These are phyloP conservation scores for Patella vulgata DNA, from an alignment of 1,140 invertebrate species.

Conservation along the genomic window DNA sequence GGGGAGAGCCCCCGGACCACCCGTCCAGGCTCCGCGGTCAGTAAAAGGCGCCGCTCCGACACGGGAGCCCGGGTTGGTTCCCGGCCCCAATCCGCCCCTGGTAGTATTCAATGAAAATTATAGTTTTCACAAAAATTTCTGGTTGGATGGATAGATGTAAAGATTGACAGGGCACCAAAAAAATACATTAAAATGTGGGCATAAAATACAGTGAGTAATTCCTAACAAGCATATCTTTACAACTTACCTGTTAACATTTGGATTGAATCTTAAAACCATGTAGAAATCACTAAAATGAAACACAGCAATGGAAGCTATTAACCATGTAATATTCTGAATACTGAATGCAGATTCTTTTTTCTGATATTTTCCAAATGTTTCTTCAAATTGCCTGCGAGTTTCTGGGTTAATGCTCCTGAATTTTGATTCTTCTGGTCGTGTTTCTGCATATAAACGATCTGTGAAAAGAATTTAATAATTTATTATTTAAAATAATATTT, in stretches of 20 bases:
- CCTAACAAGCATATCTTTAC: too few species aligned
- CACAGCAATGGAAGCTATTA: conserved; percentile 47
- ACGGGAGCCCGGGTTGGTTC: too few species aligned
- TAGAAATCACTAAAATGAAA: conserved; percentile 59
- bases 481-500: conserved; percentile 1
- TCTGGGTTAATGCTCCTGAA: conserved; percentile 36
- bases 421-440: conserved; percentile 11
- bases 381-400: conserved; percentile 41
- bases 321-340: conserved; percentile 53
- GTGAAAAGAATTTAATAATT: conserved; percentile 11
- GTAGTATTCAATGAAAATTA: too few species aligned
- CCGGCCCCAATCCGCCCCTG: too few species aligned
- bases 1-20: too few species aligned
- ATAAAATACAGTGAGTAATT: too few species aligned
- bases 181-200: not conserved
- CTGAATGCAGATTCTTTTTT: conserved; percentile 47
- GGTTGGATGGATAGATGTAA: too few species aligned
- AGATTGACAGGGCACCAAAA: not conserved
- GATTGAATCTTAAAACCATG: conserved; percentile 46
- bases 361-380: conserved; percentile 36
- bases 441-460: conserved; percentile 22
- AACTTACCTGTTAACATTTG: conserved; percentile 51
- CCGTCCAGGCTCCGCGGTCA: too few species aligned
- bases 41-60: too few species aligned
- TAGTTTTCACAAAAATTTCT: too few species aligned